Evolutionary conservation across 2,888 invertebrate species (phyloP).

Genomic region (Cantharis rustica): DNA sequence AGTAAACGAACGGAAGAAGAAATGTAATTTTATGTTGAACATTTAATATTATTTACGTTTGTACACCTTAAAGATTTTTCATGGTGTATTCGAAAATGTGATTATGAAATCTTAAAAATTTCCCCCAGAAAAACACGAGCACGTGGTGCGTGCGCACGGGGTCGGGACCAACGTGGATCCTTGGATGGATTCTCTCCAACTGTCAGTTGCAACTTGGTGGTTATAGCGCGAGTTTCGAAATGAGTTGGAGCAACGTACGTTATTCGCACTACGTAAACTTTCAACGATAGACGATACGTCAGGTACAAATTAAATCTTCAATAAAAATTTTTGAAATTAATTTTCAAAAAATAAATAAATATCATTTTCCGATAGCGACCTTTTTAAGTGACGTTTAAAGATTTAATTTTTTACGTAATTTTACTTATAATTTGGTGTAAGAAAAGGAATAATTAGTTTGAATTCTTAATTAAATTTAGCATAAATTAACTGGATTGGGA

Average conservation of each 20-base stretch:
- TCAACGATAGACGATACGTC: slow-evolving; percentile 17
- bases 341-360: too few relatives aligned
- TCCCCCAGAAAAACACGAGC: slow-evolving; percentile 29
- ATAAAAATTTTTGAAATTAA: not conserved
- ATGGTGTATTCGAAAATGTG: not conserved
- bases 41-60: not conserved
- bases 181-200: slow-evolving; percentile 41
- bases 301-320: slow-evolving; percentile 5
- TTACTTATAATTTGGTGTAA: not conserved
- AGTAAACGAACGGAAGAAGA: not conserved
- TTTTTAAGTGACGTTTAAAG: not conserved
- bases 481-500: not conserved
- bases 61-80: not conserved
- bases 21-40: not conserved
- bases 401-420: not conserved
- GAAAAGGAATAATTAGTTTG: not conserved
- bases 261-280: slow-evolving; percentile 25
- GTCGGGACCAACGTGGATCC: slow-evolving; percentile 48
- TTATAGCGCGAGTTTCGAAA: slow-evolving; percentile 39
- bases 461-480: not conserved
- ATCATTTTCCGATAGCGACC: too few relatives aligned
- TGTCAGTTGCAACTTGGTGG: slow-evolving; percentile 49
- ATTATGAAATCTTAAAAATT: not conserved
- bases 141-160: slow-evolving; percentile 55
- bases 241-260: slow-evolving; percentile 34